Conservation (phyloP, 2,888 invertebrate genomes). For the Euclidia mi region DNA sequence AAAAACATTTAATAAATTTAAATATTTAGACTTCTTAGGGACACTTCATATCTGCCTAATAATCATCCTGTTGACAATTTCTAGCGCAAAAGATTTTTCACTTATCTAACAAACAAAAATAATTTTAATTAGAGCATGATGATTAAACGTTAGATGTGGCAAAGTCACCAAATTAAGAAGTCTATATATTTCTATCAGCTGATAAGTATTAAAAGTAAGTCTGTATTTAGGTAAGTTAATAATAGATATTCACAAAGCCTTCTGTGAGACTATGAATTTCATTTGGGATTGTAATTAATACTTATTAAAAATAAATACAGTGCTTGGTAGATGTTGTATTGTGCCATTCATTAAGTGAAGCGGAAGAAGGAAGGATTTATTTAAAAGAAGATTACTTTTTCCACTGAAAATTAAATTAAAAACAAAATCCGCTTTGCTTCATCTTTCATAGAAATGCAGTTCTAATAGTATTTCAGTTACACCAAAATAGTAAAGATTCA, state of each 20-base stretch:
- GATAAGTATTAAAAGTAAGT: constrained; percentile 65
- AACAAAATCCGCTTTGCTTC: constrained; percentile 16
- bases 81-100: background rate
- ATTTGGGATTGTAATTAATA: constrained; percentile 47
- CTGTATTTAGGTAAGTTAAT: constrained; percentile 63
- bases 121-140: too few relatives aligned
- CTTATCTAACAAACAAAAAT: too few relatives aligned
- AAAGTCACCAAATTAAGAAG: constrained; percentile 12
- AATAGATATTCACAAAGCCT: constrained; percentile 64
- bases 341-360: constrained; percentile 37
- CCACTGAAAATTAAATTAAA: too few relatives aligned
- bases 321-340: constrained; percentile 57
- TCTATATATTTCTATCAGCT: constrained; percentile 44
- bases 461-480: constrained; percentile 30
- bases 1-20: constrained; percentile 58
- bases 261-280: constrained; percentile 59
- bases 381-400: background rate
- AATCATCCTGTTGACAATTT: background rate
- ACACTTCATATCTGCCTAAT: background rate
- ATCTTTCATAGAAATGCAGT: constrained; percentile 23
- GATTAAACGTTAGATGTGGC: background rate
- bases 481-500: constrained; percentile 29
- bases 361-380: background rate
- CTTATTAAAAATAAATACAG: constrained; percentile 37
- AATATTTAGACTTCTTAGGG: constrained; percentile 39